Base-by-base conservation (phyloP, 1,140 invertebrate genomes). In the Hylaeus volcanicus region DNA sequence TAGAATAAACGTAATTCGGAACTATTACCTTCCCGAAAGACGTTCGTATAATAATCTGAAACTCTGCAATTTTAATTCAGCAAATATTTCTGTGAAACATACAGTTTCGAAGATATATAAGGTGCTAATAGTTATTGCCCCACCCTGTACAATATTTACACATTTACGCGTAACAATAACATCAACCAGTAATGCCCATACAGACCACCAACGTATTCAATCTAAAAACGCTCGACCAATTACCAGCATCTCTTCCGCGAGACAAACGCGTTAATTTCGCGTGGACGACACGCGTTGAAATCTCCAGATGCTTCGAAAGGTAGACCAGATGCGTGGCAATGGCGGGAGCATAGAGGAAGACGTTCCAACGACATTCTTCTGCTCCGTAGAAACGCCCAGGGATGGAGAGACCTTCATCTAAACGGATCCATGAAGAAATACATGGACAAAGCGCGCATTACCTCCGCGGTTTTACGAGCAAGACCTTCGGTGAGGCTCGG, bases 391-490 rank as follows among this genome's bases (percentile, higher is more conserved):
- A 77, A 43, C 48, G 0, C 4, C n/a, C 5, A 11, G 3, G 4
- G 48, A 69, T 6, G 11, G 15, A n/a, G n/a, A 26, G 15, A 9
- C n/a, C 12, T 45, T 37, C 15, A 39, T 41, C 51, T 37, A 64
- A 65, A 48, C 41, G 51, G n/a, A 73, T 43, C 48, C 26, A 5
- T n/a, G 39, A 79, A 79, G 74, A 70, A 73, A 64, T 15, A 14
- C 39, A 14, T 41, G 65, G 12, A 69, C 55, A 53, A 26, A 26
- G n/a, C 55, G 56, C 5, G 73, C 66, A 73, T 81, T 81, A 76
- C 15, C 45, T 74, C 9, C 45, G 39, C 74, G 70, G 60, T 82
- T 84, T 26, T 84, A 82, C 71, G 81, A 81, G 56, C 65, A 43
- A 41, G 48, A 65, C 61, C 56, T 65, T 66, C 11, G 26, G 48